Evolutionary conservation across 2,888 invertebrate genomes (phyloP), one percentile per base, ranked within the genome.

Genomic region (Nymphalis polychloros): DNA sequence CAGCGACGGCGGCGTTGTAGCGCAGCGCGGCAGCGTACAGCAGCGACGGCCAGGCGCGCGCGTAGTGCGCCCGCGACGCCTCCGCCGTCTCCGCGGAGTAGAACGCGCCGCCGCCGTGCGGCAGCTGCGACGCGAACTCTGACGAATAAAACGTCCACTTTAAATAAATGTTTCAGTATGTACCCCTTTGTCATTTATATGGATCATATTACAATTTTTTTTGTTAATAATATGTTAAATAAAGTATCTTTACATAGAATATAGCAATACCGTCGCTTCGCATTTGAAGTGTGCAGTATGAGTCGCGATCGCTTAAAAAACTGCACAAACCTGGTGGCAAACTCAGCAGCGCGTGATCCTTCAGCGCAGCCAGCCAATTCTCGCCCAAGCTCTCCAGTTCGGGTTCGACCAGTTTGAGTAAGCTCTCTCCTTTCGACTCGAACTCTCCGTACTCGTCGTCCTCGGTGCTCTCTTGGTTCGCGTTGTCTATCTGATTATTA

Each of bases 51-150:
- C 99, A 99, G 0, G 98, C 96, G 76, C 96, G 94, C 23, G 95
- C 94, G 89, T 99, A 99, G 86, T 99, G 98, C 19, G 96, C 96
- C 61, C 98, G 95, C 0, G 98, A 97, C 13, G 96, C 96, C 79
- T 99, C 98, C 79, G 98, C 97, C 0, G 98, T 98, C 82, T 99
- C 99, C 41, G 97, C 97, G 0, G 98, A 98, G 88, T 99, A 99
- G 90, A 99, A 99, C 19, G 99, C 97, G 6, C 99, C 99, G 63
- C 99, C 99, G 77, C 98, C 97, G 81, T 97, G 97, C 0, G 98
- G 98, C 68, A 99, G 93, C 85, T 99, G 99, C 71, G 97, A 98
- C 2, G 97, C 95, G 88, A 98, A 99, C 88, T 99, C 98, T 95
- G 81, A 1, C 20, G 50, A 5, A 66, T 27, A 59, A 13, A 67